A percentile compares a stretch with the other conserved stretches of the same genome.
Evolutionary conservation across 2,113 vertebrate species (phyloP).

Genomic region (Beaufortia kweichowensis): DNA sequence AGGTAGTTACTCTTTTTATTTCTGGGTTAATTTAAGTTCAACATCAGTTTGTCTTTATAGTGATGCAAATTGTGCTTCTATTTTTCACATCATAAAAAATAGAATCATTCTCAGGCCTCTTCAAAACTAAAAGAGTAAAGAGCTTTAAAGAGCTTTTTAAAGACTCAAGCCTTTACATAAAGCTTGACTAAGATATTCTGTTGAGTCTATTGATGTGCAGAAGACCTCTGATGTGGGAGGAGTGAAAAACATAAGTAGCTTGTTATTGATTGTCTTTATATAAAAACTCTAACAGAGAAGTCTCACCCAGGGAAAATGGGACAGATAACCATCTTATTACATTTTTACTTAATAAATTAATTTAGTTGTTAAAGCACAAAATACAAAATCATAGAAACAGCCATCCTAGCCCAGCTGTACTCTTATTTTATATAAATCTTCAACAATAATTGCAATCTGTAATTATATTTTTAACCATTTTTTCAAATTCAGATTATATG

Average conservation of each 20-base stretch:
- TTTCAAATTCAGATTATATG: too few species aligned
- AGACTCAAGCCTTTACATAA: slow-evolving; percentile 42
- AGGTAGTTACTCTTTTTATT: neutral
- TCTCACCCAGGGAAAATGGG: too few species aligned
- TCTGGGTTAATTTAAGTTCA: neutral
- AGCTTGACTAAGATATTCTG: slow-evolving; percentile 39
- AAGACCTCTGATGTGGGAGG: slow-evolving; percentile 1
- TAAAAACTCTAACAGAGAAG: neutral
- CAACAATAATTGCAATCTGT: too few species aligned
- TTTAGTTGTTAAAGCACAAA: too few species aligned
- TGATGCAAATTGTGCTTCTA: slow-evolving; percentile 2
- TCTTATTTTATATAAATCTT: too few species aligned
- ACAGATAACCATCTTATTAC: too few species aligned
- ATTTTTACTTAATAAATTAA: too few species aligned
- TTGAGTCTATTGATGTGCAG: slow-evolving; percentile 9
- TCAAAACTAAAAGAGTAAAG: slow-evolving; percentile 23
- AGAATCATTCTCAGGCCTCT: slow-evolving; percentile 13
- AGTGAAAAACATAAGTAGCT: slow-evolving; percentile 11
- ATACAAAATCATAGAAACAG: too few species aligned
- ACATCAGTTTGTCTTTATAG: neutral
- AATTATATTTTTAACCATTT: too few species aligned
- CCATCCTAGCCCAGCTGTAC: too few species aligned
- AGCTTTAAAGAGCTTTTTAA: neutral
- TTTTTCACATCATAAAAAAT: too few species aligned
- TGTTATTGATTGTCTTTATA: neutral